Evolutionary conservation across 2,888 invertebrate species (phyloP).

Genomic region (Teleiodes luculella): DNA sequence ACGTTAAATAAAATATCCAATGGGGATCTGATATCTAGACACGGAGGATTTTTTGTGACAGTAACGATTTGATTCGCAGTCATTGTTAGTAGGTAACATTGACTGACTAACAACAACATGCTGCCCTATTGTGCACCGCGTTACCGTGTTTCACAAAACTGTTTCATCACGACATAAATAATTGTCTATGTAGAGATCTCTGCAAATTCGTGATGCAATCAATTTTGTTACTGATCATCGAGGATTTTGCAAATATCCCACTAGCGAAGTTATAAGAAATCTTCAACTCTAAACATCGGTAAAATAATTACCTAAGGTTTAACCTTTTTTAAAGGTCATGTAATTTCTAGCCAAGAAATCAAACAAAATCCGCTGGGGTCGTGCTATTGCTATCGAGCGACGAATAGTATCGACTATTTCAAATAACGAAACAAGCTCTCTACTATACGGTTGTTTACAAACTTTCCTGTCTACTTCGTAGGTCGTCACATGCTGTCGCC

Average conservation of each 20-base stretch:
- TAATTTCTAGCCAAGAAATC: too few relatives aligned
- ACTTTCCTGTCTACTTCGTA: background rate
- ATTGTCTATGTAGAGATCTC: too few relatives aligned
- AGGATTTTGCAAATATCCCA: too few relatives aligned
- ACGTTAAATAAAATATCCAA: background rate
- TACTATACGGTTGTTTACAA: background rate
- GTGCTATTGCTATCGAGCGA: too few relatives aligned
- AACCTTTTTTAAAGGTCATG: too few relatives aligned
- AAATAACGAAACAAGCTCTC: background rate
- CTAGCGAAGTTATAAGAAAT: too few relatives aligned
- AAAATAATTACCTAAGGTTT: too few relatives aligned
- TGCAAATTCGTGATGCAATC: too few relatives aligned
- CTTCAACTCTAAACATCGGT: too few relatives aligned
- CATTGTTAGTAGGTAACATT: constrained; percentile 42
- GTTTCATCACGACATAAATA: constrained; percentile 50
- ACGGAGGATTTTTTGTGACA: constrained; percentile 47
- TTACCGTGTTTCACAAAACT: constrained; percentile 50
- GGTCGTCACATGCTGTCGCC: background rate
- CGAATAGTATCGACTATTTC: too few relatives aligned
- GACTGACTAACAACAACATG: constrained; percentile 51
- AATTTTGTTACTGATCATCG: too few relatives aligned
- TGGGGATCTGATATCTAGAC: background rate
- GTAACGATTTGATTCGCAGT: constrained; percentile 57
- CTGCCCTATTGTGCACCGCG: constrained; percentile 47
- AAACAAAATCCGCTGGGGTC: too few relatives aligned